Percentiles rank a stretch among this genome's conserved stretches.
These are phyloP conservation scores for Megaptera novaeangliae DNA, from an alignment of 2,113 vertebrate species.

Conservation along the genomic window DNA sequence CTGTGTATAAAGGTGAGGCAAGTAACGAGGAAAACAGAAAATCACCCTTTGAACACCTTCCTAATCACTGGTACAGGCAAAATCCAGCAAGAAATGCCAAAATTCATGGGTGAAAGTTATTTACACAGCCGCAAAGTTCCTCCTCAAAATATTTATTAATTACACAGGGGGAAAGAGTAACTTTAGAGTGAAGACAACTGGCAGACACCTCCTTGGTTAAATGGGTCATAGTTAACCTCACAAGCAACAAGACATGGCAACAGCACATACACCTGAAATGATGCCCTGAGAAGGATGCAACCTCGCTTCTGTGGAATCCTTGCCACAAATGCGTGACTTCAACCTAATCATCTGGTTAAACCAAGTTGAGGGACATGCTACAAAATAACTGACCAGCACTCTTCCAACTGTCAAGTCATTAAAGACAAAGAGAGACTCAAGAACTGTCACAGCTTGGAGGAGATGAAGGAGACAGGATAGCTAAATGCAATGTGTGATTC, in stretches of 20 bases:
- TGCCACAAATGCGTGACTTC: not conserved
- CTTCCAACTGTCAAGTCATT: not conserved
- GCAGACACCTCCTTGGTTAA: not conserved
- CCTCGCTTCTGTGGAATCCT: not conserved
- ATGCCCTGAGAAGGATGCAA: too few species aligned
- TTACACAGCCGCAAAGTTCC: not conserved
- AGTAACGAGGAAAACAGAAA: not conserved
- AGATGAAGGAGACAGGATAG: not conserved
- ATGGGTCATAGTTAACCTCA: not conserved
- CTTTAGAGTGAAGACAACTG: not conserved
- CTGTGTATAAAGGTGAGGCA: not conserved
- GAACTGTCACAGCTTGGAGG: too few species aligned
- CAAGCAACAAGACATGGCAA: not conserved
- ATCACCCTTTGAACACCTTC: not conserved
- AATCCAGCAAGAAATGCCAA: not conserved
- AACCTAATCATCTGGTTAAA: not conserved
- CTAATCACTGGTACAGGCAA: not conserved
- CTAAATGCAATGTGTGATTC: not conserved
- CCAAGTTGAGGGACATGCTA: not conserved
- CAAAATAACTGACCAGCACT: not conserved
- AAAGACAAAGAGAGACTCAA: not conserved
- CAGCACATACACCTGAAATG: rapidly evolving
- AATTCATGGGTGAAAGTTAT: not conserved
- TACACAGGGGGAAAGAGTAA: not conserved
- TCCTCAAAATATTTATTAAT: not conserved